Evolutionary conservation across 2,888 invertebrate species (phyloP).

Genomic region (Margaritifera margaritifera): DNA sequence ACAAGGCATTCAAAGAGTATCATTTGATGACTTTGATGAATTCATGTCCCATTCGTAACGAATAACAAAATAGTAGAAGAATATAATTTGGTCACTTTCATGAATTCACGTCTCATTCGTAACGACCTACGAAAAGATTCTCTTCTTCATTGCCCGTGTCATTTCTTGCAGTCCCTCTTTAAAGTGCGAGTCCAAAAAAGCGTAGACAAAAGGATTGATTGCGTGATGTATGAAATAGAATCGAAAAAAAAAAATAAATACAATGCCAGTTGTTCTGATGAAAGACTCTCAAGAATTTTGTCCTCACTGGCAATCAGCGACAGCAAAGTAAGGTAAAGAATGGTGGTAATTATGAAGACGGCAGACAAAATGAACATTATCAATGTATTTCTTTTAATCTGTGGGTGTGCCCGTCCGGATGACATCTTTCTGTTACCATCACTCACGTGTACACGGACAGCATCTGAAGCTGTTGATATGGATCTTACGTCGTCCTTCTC

Average conservation of each 20-base stretch:
- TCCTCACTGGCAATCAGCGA: slow-evolving; percentile 20
- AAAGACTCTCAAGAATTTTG: slow-evolving; percentile 14
- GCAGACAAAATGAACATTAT: slow-evolving; percentile 28
- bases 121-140: no score
- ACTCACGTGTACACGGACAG: no score
- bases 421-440: no score
- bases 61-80: no score
- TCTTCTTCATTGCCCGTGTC: not conserved
- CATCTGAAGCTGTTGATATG: no score
- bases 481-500: no score
- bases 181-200: slow-evolving; percentile 30
- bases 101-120: no score
- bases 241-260: slow-evolving; percentile 37
- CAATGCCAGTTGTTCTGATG: slow-evolving; percentile 12
- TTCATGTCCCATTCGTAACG: no score
- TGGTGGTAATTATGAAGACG: slow-evolving; percentile 25
- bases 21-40: no score
- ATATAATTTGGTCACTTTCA: no score
- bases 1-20: no score
- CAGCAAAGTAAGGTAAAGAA: slow-evolving; percentile 25
- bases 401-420: not conserved
- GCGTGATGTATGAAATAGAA: slow-evolving; percentile 35
- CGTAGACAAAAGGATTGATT: slow-evolving; percentile 31
- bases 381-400: slow-evolving; percentile 22
- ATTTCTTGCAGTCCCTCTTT: slow-evolving; percentile 12